Evolutionary conservation across 1,140 invertebrate genomes (phyloP).

Genomic region (Lepidurus couesii): DNA sequence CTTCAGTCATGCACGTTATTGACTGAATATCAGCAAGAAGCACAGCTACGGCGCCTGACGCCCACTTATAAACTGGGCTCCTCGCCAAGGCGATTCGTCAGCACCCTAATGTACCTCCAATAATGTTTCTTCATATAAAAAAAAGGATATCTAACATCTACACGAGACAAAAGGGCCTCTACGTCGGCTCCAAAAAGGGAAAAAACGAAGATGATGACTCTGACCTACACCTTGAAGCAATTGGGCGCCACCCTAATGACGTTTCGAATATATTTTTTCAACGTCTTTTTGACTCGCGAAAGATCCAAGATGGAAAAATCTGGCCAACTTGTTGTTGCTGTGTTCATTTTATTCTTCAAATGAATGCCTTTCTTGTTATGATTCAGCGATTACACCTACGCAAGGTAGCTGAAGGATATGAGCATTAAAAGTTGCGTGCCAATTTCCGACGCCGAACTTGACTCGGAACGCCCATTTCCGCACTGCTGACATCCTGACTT

Average conservation of each 20-base stretch:
- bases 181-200: not conserved
- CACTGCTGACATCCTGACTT: not conserved
- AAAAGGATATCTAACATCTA: not conserved
- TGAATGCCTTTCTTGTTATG: too few species aligned
- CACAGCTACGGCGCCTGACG: not conserved
- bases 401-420: not conserved
- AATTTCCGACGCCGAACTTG: not conserved
- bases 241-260: not conserved
- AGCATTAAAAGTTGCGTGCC: not conserved
- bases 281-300: not conserved
- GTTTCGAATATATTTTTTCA: not conserved
- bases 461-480: not conserved
- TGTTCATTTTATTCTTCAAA: too few species aligned
- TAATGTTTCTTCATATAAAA: not conserved
- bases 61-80: slow-evolving; percentile 13
- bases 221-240: slow-evolving; percentile 21
- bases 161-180: too few species aligned
- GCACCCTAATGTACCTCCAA: not conserved
- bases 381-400: too few species aligned
- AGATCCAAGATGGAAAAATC: not conserved
- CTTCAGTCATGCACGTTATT: too few species aligned
- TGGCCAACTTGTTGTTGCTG: not conserved
- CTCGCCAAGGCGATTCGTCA: not conserved
- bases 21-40: not conserved
- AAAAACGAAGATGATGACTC: not conserved